Conservation (phyloP, 2,113 vertebrate species). For the Leptobrachium ailaonicum region DNA sequence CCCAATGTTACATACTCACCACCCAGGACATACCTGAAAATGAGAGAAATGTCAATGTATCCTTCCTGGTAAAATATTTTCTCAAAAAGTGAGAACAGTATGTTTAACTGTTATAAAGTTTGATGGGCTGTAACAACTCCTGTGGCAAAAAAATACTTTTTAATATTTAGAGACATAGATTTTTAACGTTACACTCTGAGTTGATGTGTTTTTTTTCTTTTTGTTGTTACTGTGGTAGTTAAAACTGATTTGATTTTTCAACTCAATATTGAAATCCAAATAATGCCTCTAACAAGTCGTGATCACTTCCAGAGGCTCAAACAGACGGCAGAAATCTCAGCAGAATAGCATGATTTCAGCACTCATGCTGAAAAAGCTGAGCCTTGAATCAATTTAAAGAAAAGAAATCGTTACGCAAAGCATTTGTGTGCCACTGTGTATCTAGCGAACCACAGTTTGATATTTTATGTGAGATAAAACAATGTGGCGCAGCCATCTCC, state of each 20-base stretch:
- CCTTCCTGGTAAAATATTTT: no score
- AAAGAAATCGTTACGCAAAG: constrained; percentile 24
- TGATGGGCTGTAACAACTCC: neutral
- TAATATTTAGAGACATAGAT: neutral
- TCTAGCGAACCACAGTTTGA: constrained; percentile 11
- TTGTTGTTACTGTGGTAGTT: neutral
- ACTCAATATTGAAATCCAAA: constrained; percentile 12
- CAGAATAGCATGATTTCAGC: constrained; percentile 24
- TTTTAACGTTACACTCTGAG: no score
- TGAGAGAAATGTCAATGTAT: no score
- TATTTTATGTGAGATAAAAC: constrained; percentile 24
- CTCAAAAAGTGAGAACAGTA: no score
- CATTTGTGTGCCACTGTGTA: constrained; percentile 13
- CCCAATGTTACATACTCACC: no score
- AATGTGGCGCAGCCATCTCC: constrained; percentile 28
- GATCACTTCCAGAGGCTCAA: constrained; percentile 15
- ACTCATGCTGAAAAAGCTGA: constrained; percentile 16
- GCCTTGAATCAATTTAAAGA: constrained; percentile 26
- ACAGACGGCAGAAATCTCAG: neutral
- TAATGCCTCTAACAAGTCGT: constrained; percentile 17
- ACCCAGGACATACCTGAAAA: no score
- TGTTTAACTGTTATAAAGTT: no score
- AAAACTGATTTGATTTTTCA: constrained; percentile 4
- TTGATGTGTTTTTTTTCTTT: neutral
- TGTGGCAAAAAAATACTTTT: neutral